Evolutionary conservation across 2,113 vertebrate genomes (phyloP), one percentile per base, ranked within the genome.

Genomic region (Gallinago media): DNA sequence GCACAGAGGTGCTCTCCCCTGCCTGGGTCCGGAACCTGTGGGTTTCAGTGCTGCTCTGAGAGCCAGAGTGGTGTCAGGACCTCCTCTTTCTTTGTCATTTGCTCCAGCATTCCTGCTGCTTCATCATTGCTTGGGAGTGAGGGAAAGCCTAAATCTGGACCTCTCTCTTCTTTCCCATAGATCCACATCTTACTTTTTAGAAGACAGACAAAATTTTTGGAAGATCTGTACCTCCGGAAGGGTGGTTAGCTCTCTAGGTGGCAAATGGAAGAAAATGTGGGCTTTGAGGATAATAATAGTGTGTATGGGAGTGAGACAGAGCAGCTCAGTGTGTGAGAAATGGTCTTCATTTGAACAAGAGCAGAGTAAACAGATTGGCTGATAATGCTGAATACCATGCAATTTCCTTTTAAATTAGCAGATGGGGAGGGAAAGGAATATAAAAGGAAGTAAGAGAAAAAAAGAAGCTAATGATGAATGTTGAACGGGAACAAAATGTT

Each of bases 341-440:
- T 72, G 73, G 85, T 85, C 91, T 80, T 89, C 73, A 36, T 81
- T 91, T 91, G 88, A 94, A 85, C 70, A 73, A 75, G 92, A 88
- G 92, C 76, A 81, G 70, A 85, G 84, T 93, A 97, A 96, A 97
- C 95, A 96, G 94, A 96, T 92, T 89, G 90, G 92, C 83, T 94
- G 94, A 94, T 95, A 94, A 66, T 94, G 82, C 88, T 86, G 85
- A 95, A 95, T 96, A 90, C 86, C 54, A 34, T 75, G 86, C 95
- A 94, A 91, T 94, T 95, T 95, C 94, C 96, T 96, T 96, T 97
- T 61, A 94, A 96, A 97, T 96, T 96, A 96, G 91, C 94, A 96
- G 95, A 96, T 94, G 91, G 86, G 81, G 83, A 96, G 91, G 88
- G 95, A 96, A 91, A 93, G 92, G 88, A 94, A 87, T 95, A 92